A percentile compares a stretch with the other conserved stretches of the same genome.
Conservation (phyloP, 2,113 vertebrate genomes). For the Sinocyclocheilus grahami region DNA sequence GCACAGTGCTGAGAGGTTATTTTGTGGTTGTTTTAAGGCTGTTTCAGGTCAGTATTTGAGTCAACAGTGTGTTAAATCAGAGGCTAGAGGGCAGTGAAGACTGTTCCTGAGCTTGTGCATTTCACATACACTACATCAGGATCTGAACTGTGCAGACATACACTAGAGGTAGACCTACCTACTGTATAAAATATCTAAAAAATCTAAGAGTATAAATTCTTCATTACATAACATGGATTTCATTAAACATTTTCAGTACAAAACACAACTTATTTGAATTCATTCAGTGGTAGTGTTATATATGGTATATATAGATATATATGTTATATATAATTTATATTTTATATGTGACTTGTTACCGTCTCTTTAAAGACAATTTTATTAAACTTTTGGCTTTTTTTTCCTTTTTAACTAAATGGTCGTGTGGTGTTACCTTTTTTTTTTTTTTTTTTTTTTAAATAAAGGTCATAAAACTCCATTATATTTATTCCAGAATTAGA, state of each 20-base stretch:
- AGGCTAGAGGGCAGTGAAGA: constrained; percentile 26
- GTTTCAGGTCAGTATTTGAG: constrained; percentile 26
- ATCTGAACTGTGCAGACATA: not conserved
- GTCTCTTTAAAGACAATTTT: no score
- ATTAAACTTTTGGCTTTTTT: no score
- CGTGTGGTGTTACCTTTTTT: no score
- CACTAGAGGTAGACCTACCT: constrained; percentile 16
- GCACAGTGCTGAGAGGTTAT: constrained; percentile 3
- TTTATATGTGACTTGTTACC: no score
- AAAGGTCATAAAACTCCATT: not conserved
- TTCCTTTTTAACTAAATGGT: no score
- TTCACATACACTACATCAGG: not conserved
- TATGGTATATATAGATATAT: not conserved
- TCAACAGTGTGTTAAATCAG: not conserved
- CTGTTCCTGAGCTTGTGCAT: constrained; percentile 6
- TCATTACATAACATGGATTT: not conserved
- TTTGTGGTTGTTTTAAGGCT: constrained; percentile 42
- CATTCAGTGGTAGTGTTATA: not conserved
- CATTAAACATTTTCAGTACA: not conserved
- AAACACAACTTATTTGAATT: no score
- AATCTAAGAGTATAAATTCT: no score
- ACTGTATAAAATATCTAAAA: not conserved
- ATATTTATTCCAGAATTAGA: not conserved
- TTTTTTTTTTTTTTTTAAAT: no score
- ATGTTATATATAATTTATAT: no score